Percentiles rank a stretch among this genome's conserved stretches.
Conservation (phyloP, 2,888 invertebrate genomes). For the Cataglyphis albicans region DNA sequence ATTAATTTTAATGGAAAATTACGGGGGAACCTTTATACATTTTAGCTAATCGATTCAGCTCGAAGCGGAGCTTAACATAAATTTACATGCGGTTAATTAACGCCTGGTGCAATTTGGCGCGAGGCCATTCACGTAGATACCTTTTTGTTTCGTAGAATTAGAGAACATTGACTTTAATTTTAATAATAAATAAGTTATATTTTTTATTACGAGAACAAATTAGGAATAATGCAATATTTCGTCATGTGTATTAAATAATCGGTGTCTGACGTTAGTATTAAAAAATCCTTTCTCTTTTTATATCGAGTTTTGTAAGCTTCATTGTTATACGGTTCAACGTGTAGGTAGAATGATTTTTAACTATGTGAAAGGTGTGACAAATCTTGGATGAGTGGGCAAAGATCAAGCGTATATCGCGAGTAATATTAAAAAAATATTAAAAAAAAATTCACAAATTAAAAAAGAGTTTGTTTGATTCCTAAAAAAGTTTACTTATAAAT, state of each 20-base stretch:
- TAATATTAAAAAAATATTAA: background rate
- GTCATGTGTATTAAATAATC: background rate
- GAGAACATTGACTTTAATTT: slow-evolving; percentile 15
- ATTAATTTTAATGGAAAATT: slow-evolving; percentile 38
- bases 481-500: background rate
- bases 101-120: slow-evolving; percentile 2
- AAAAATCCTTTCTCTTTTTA: slow-evolving; percentile 7
- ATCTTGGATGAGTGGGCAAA: background rate
- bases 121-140: slow-evolving; percentile 13
- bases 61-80: slow-evolving; percentile 20
- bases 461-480: background rate
- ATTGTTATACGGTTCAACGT: background rate
- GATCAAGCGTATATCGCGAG: background rate
- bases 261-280: background rate
- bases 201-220: slow-evolving; percentile 4
- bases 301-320: background rate
- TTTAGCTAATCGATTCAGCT: slow-evolving; percentile 35
- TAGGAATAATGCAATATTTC: background rate
- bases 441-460: background rate
- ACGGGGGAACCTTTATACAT: slow-evolving; percentile 8
- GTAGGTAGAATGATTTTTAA: slow-evolving; percentile 3
- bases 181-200: background rate
- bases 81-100: slow-evolving; percentile 49
- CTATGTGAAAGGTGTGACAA: background rate
- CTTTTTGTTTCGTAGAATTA: slow-evolving; percentile 2